Evolutionary conservation across 2,797 vertebrate species (phyloP), one percentile per base, ranked within the genome.

Genomic region (Sparus aurata): DNA sequence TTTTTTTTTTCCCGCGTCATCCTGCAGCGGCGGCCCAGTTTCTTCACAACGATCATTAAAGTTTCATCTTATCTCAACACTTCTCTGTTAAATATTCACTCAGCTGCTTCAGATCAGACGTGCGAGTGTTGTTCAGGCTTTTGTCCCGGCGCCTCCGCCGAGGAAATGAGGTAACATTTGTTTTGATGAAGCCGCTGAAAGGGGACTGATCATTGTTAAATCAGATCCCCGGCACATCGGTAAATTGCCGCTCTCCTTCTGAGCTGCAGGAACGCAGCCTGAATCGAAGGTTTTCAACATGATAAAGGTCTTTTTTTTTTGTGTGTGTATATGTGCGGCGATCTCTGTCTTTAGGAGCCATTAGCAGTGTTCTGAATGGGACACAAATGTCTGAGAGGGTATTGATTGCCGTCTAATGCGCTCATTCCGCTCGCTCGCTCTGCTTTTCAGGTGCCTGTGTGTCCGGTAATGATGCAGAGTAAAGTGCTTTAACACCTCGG

Each of bases 41-140:
- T 71, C 68, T 52, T 63, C 15, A 55, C 65, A 68, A 43, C 47
- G 45, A 50, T 86, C 82, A 87, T 89, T 83, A 90, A 92, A 88
- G 74, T 89, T 88, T 85, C 46, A 92, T 87, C 61, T 73, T 47
- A 82, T 87, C 76, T 85, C 38, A 60, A 82, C 80, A 62, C 73
- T 69, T 75, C 27, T 85, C 76, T 80, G 85, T 89, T 90, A 84
- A 89, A 91, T 80, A 87, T 91, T 91, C 77, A 84, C 87, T 65
- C n/a, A 15, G 67, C 50, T 55, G 71, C 57, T 54, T 25, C 9
- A 82, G 67, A 82, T 52, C 73, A 83, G 61, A 75, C 16, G 0
- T 67, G 45, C 0, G 10, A 75, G 43, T 65, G 61, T 62, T 71
- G 55, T 72, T 82, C 55, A 72, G 62, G 50, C 66, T 60, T 38